Evolutionary conservation across 2,888 invertebrate genomes (phyloP), one percentile per base, ranked within the genome.

Genomic region (Schizaphis graminum): DNA sequence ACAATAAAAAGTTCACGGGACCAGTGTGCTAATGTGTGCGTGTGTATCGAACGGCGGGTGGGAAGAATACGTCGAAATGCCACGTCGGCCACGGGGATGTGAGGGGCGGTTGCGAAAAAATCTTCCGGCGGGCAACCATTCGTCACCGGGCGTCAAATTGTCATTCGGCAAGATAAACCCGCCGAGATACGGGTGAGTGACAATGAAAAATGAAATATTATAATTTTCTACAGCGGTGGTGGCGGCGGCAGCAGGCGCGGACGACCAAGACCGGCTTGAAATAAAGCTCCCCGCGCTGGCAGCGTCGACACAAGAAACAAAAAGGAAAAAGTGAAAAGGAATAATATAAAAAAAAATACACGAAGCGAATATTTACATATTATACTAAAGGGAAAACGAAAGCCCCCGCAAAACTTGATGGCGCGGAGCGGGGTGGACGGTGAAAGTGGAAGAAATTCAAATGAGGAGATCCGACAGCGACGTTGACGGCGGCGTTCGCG

Each of bases 401-500:
- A 91, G 57, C 21, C 87, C 87, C 61, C 92, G 92, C 77, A 41
- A 92, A 94, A 92, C 90, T 67, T 93, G 93, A 84, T 89, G 91
- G 91, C 24, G 49, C 3, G 77, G 89, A 89, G 26, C 7, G 47
- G 4, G 49, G 57, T 28, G 91, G 84, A 24, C 41, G 91, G 91
- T 93, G 94, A 95, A 94, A 92, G 95, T 88, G 57, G 94, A 67
- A 93, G 85, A 94, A 94, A 94, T 94, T 94, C 93, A 94, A 94
- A 94, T 94, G 93, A 94, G 93, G 61, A 93, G 89, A 93, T 92
- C 87, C 92, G 92, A 61, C 86, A 47, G 44, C 85, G 91, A 67
- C 87, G 88, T 67, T 87, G 86, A 92, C 86, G 57, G 56, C 47
- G 90, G 7, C 67, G 90, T n/a, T 89, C 61, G 47, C 77, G 91